Conservation (phyloP, 2,797 vertebrate genomes). For the Limnodromus scolopaceus region DNA sequence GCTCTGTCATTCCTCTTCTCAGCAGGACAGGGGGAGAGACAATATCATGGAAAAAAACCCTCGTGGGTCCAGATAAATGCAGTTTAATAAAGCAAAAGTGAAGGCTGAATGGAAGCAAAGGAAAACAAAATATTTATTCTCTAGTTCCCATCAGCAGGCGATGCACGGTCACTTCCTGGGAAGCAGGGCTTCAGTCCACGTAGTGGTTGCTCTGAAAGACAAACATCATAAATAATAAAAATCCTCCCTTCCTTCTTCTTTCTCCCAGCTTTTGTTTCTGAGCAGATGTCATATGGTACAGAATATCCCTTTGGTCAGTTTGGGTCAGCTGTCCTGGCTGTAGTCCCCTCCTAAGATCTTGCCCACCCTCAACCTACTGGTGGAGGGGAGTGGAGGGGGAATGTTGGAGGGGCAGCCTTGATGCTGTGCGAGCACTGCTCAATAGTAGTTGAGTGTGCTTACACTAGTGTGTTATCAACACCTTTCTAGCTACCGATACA, state of each 20-base stretch:
- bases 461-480: neutral
- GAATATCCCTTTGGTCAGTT: neutral
- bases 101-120: neutral
- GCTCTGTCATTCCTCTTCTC: neutral
- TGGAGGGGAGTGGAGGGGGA: too few species aligned
- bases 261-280: neutral
- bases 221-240: neutral
- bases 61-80: neutral
- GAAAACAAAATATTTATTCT: neutral
- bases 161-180: neutral
- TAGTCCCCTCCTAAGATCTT: neutral
- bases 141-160: neutral
- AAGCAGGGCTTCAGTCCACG: neutral
- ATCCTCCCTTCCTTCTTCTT: neutral
- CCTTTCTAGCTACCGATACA: neutral
- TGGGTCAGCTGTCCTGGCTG: neutral
- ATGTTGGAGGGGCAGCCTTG: neutral
- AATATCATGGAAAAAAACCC: neutral
- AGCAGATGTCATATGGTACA: neutral
- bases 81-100: neutral
- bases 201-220: neutral
- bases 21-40: neutral
- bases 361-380: neutral
- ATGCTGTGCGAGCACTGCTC: neutral
- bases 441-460: too few species aligned